phyloP scores from a whole-genome alignment of 1,140 invertebrate species.

The Nautilus pompilius region DNA sequence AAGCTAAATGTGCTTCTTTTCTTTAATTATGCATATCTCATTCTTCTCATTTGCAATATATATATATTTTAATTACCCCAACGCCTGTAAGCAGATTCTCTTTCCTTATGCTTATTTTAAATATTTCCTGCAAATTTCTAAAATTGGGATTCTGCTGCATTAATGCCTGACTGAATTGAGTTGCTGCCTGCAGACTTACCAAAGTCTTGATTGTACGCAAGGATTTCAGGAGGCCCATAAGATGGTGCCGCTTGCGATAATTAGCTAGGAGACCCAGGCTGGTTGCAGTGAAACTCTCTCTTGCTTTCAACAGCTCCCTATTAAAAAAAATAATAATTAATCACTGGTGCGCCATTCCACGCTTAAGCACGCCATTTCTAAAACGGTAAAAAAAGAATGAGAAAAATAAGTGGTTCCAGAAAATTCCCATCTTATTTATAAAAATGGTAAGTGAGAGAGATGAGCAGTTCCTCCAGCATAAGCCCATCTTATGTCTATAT shows the following conservation, averaged over 20 bases:
- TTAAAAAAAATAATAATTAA: conserved; percentile 2
- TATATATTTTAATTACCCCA: too few relatives aligned
- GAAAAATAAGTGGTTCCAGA: neutral
- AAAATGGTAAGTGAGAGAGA: neutral
- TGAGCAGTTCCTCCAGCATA: neutral
- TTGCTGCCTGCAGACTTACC: conserved; percentile 55
- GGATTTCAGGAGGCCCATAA: conserved; percentile 73
- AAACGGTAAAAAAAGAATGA: neutral
- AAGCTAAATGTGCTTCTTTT: too few relatives aligned
- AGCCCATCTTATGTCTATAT: neutral
- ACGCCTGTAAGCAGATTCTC: too few relatives aligned
- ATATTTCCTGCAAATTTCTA: too few relatives aligned
- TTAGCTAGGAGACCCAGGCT: conserved; percentile 84
- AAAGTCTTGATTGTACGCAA: conserved; percentile 79
- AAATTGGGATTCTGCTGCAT: too few relatives aligned
- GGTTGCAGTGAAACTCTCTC: conserved; percentile 76
- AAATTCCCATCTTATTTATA: too few relatives aligned
- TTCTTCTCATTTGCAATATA: too few relatives aligned
- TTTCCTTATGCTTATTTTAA: too few relatives aligned
- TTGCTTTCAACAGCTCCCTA: conserved; percentile 66
- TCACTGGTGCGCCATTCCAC: neutral
- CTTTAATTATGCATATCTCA: too few relatives aligned
- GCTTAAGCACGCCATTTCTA: neutral
- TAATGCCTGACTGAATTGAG: neutral
- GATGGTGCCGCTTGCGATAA: conserved; percentile 78